Evolutionary conservation across 2,113 vertebrate species (phyloP).

Genomic region (Probosciger aterrimus): DNA sequence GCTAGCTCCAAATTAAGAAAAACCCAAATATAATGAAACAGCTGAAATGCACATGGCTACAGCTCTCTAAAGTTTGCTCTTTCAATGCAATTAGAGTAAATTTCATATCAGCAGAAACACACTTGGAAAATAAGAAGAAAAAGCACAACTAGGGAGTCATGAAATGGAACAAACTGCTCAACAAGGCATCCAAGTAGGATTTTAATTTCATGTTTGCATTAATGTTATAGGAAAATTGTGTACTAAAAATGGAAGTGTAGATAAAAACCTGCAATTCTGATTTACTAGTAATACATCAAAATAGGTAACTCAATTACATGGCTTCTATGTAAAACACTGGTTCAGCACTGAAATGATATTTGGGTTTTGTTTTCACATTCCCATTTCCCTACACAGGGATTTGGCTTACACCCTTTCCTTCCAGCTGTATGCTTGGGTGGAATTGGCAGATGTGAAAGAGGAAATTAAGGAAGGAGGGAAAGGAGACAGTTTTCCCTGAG

Average conservation of each 20-base stretch:
- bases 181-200: background rate
- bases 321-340: background rate
- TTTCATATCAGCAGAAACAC: fast-evolving
- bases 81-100: background rate
- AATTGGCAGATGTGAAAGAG: background rate
- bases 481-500: background rate
- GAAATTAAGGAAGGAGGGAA: background rate
- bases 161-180: background rate
- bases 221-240: background rate
- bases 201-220: background rate
- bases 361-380: background rate
- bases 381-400: background rate
- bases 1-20: background rate
- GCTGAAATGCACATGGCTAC: background rate
- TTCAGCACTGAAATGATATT: background rate
- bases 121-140: background rate
- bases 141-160: background rate
- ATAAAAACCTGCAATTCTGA: background rate
- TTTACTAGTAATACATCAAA: background rate
- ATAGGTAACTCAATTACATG: background rate
- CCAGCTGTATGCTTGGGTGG: background rate
- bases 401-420: background rate
- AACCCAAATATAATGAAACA: background rate
- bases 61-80: background rate
- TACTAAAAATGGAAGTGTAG: background rate